Conservation (phyloP, 2,888 invertebrate genomes). For the Melanostoma mellinum region DNA sequence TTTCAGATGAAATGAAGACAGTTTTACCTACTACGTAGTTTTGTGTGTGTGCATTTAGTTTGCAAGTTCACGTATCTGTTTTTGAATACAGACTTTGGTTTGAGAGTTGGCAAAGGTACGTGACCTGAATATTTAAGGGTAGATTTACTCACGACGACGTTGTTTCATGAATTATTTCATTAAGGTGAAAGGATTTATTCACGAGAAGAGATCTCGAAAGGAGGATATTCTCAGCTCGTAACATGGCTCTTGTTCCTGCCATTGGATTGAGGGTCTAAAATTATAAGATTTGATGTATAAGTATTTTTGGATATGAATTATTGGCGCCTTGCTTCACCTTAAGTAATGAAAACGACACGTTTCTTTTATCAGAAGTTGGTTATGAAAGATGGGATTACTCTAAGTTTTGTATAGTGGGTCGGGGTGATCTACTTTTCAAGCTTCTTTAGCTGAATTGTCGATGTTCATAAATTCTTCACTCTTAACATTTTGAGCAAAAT, state of each 20-base stretch:
- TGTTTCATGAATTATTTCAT: conserved; percentile 56
- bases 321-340: too few relatives aligned
- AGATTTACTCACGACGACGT: conserved; percentile 1
- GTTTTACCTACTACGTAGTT: background rate
- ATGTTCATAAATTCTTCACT: too few relatives aligned
- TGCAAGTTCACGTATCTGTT: background rate
- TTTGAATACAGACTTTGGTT: background rate
- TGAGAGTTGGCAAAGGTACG: conserved; percentile 31
- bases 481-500: too few relatives aligned
- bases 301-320: too few relatives aligned
- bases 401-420: too few relatives aligned
- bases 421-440: too few relatives aligned
- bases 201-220: background rate
- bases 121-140: conserved; percentile 41
- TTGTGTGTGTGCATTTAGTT: background rate
- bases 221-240: background rate
- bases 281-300: too few relatives aligned
- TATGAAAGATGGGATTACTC: too few relatives aligned
- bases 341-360: too few relatives aligned
- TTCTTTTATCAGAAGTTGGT: too few relatives aligned
- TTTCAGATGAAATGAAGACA: conserved; percentile 29
- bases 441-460: too few relatives aligned
- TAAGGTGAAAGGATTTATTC: conserved; percentile 57
- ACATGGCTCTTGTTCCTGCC: background rate
- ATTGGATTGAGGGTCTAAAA: too few relatives aligned